These are phyloP conservation scores for Muschampia plurimacula DNA, from an alignment of 2,888 invertebrate species.

Conservation along the genomic window DNA sequence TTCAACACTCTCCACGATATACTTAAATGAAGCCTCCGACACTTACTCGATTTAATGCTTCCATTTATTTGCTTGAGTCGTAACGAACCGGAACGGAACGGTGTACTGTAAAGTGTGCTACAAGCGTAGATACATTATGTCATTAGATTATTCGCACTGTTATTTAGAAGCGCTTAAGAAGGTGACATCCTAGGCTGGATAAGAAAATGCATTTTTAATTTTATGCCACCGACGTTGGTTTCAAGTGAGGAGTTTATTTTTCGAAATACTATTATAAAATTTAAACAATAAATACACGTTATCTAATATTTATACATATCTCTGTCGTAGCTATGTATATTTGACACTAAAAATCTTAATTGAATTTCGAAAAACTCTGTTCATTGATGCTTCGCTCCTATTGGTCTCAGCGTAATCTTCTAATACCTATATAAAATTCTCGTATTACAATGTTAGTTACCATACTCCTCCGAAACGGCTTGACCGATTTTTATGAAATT, in stretches of 20 bases:
- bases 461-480: too few species aligned
- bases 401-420: too few species aligned
- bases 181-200: neutral
- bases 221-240: too few species aligned
- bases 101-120: slow-evolving; percentile 12
- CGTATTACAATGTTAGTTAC: too few species aligned
- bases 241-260: neutral
- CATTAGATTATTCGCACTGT: slow-evolving; percentile 24
- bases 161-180: neutral
- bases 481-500: too few species aligned
- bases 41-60: slow-evolving; percentile 14
- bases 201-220: neutral
- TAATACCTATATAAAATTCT: too few species aligned
- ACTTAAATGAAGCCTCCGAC: slow-evolving; percentile 18
- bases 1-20: slow-evolving; percentile 14
- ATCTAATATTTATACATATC: too few species aligned
- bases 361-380: neutral
- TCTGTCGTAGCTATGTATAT: too few species aligned
- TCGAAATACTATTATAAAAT: too few species aligned
- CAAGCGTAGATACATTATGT: slow-evolving; percentile 18
- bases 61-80: slow-evolving; percentile 16
- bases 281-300: too few species aligned
- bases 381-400: too few species aligned
- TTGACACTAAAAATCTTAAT: neutral
- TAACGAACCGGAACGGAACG: slow-evolving; percentile 9